Base-by-base conservation (phyloP, 2,888 invertebrate genomes). In the Ariolimax columbianus region DNA sequence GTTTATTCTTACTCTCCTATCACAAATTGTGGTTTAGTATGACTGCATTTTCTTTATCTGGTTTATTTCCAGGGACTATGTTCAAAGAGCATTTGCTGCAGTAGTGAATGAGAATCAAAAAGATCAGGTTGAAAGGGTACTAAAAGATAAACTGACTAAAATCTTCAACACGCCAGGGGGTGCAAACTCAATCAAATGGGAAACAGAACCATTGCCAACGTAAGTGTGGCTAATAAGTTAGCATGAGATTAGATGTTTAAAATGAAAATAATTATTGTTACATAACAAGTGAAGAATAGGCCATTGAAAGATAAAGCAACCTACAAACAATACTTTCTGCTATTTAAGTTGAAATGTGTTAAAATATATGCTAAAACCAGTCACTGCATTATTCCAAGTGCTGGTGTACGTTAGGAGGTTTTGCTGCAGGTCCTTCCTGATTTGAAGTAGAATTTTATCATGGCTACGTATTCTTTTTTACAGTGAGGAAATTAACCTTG, bases 181-280 rank as follows among this genome's bases (percentile, higher is more conserved):
- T 89, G 95, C 98, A 73, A 97, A 97, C 96, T 96, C 96, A 0
- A 97, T 97, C 92, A 97, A 99, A 95, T 99, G 99, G 99, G 97
- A 97, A 91, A 96, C 96, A 88, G 99, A 99, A 94, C 97, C 98
- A 51, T 95, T 99, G 89, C 99, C 99, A 70, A 97, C 93, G 92
- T 92, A 88, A 86, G 90, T 90, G 11, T 3, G 19, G 4, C n/a
- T 36, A 72, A 72, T 38, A 72, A 72, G n/a, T n/a, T n/a, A n/a
- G 14, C 23, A 55, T 11, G 23, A 23, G 23, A 19, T 11, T 19
- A 55, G 9, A 19, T 55, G 23, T 55, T 55, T 17, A 3, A 19
- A 55, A 23, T 55, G 23, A 9, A 19, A 3, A 19, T 55, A 3
- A 55, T 55, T 55, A 55, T 23, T 55, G 9, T 55, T 3, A 3